Percentiles rank a stretch among this genome's conserved stretches.
Conservation (phyloP, 2,113 vertebrate species). For the Pelecanoides urinatrix region DNA sequence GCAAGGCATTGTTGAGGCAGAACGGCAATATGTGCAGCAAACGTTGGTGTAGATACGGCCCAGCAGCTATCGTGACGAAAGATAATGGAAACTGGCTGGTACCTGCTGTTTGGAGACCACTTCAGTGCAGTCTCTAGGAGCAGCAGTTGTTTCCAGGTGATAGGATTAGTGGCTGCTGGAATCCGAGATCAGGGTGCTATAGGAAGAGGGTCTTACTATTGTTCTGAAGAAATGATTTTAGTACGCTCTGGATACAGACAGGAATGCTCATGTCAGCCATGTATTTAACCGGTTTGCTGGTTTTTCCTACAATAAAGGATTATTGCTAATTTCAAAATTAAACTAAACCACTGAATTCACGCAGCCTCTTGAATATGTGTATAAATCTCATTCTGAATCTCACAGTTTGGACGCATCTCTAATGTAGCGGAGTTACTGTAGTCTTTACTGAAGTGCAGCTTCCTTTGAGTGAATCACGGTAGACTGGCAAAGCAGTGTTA, state of each 20-base stretch:
- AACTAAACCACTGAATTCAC: neutral
- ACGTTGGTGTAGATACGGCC: neutral
- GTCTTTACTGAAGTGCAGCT: neutral
- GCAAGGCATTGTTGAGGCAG: neutral
- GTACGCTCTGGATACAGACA: neutral
- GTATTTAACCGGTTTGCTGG: neutral
- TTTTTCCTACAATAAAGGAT: neutral
- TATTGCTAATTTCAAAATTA: neutral
- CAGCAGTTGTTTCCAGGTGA: neutral
- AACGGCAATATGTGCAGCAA: neutral
- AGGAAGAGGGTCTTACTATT: neutral
- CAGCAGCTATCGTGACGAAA: neutral
- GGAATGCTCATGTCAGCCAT: neutral
- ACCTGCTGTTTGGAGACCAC: neutral
- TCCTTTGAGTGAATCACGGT: neutral
- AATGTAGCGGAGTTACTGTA: neutral
- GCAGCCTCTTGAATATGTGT: neutral
- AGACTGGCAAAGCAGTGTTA: constrained; percentile 6
- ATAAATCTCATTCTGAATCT: neutral
- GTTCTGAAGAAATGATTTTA: neutral
- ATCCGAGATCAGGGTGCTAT: neutral
- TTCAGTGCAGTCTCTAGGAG: neutral
- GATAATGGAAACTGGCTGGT: neutral
- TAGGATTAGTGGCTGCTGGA: neutral
- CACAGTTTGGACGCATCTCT: neutral